Base-by-base conservation (phyloP, 2,113 vertebrate genomes). In the Tupaia tana region DNA sequence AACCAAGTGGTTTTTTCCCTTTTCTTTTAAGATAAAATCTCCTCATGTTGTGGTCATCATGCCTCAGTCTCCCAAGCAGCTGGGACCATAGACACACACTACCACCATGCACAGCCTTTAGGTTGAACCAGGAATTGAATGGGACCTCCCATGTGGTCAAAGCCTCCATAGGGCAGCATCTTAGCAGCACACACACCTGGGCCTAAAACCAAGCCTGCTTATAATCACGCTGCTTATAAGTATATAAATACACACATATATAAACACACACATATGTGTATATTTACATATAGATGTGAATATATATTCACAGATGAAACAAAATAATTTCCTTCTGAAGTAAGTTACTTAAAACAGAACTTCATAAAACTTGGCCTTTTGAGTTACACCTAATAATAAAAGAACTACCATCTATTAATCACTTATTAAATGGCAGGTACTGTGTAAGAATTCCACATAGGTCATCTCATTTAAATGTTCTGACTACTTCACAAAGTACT, bases 321-420 rank as follows among this genome's bases (percentile, higher is more conserved):
- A 66, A 81, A 90, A 89, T 67, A 78, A 69, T 70, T 93, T 95
- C 24, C 16, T 88, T 95, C 91, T 10, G 4, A 91, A 95, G 58
- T 90, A 94, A 96, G 61, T 86, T 95, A 78, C 52, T 79, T 19
- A 87, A 96, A 92, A 86, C 27, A 15, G 64, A 92, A 80, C n/a
- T 85, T 81, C 66, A 81, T 25, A 90, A 88, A 88, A 88, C 5
- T 73, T 96, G 24, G 59, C 11, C 70, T 93, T 93, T 25, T 90
- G n/a, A 59, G 86, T 94, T 34, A 74, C 10, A 83, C 56, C 59
- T 86, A 89, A 59, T n/a, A 70, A 29, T 56, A 54, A 77, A 22
- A 67, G 2, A 77, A 11, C 29, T 86, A 73, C 19, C 52, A 43
- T 58, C 93, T 89, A 81, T 8, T 93, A 70, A 86, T 13, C 4